phyloP scores from a whole-genome alignment of 23 tunicate species.

The Halocynthia aurantium region DNA sequence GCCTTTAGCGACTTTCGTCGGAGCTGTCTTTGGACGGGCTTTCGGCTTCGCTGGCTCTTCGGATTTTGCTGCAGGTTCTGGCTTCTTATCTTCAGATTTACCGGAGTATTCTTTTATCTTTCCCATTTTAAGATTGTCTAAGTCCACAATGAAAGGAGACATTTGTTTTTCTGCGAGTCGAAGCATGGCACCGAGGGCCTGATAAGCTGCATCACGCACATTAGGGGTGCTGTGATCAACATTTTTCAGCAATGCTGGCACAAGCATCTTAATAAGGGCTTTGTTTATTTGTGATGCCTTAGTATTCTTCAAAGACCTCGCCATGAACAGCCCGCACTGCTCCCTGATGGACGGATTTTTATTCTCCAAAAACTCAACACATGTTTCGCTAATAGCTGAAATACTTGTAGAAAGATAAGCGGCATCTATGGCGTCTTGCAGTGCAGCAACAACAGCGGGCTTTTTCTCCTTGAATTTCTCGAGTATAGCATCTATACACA shows the following conservation, averaged over 20 bases:
- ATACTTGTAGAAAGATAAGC: slow-evolving; percentile 43
- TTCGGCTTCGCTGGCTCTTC: neutral
- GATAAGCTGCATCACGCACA: slow-evolving; percentile 86
- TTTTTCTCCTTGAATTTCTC: slow-evolving; percentile 95
- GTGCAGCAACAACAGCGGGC: slow-evolving; percentile 62
- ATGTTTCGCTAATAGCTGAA: slow-evolving; percentile 55
- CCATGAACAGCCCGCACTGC: slow-evolving; percentile 67
- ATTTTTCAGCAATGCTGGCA: slow-evolving; percentile 70
- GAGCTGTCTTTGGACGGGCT: neutral
- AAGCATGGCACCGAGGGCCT: slow-evolving; percentile 55
- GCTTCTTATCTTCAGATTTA: slow-evolving; percentile 33
- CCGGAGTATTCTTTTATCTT: slow-evolving; percentile 79
- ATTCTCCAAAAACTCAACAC: slow-evolving; percentile 53
- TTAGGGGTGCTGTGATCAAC: slow-evolving; percentile 82
- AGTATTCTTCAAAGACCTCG: slow-evolving; percentile 57
- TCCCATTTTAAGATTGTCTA: slow-evolving; percentile 85
- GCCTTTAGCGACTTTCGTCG: slow-evolving; percentile 30
- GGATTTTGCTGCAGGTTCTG: slow-evolving; percentile 2
- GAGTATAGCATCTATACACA: slow-evolving; percentile 63
- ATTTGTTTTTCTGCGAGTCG: slow-evolving; percentile 56
- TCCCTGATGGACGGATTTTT: slow-evolving; percentile 91
- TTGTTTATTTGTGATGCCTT: slow-evolving; percentile 63
- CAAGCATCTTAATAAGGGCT: slow-evolving; percentile 51
- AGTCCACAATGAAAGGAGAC: slow-evolving; percentile 64
- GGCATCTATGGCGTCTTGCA: slow-evolving; percentile 83